These are phyloP conservation scores for Salvelinus namaycush DNA, from an alignment of 2,113 vertebrate species.

Conservation along the genomic window DNA sequence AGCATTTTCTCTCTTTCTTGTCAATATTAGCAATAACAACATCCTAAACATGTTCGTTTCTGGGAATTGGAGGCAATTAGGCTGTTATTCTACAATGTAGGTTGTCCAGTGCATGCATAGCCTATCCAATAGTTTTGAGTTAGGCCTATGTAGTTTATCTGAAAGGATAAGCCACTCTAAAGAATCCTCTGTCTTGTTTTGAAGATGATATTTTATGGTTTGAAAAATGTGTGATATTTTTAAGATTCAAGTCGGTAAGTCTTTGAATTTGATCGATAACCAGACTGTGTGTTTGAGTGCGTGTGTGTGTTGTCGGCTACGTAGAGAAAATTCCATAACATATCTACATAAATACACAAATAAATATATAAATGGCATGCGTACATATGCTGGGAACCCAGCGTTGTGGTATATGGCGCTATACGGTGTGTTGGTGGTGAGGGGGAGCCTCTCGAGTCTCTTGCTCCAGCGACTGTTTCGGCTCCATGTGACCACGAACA, in stretches of 20 bases:
- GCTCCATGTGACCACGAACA: constrained; percentile 54
- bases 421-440: background rate
- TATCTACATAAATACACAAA: constrained; percentile 13
- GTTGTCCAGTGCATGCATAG: too few species aligned
- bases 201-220: too few species aligned
- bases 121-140: too few species aligned
- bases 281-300: constrained; percentile 9
- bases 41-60: too few species aligned
- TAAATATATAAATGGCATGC: constrained; percentile 9
- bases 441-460: constrained; percentile 18
- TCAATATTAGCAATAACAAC: too few species aligned
- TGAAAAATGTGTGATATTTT: background rate
- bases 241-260: background rate
- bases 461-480: background rate
- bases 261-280: background rate
- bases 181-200: too few species aligned
- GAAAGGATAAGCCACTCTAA: too few species aligned
- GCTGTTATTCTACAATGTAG: too few species aligned
- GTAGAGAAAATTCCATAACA: background rate
- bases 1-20: too few species aligned
- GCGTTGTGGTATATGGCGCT: constrained; percentile 10
- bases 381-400: constrained; percentile 19
- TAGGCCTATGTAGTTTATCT: too few species aligned
- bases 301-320: constrained; percentile 2
- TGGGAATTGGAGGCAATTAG: too few species aligned